phyloP scores from a whole-genome alignment of 2,888 invertebrate genomes.

The Fragum whitleyi region DNA sequence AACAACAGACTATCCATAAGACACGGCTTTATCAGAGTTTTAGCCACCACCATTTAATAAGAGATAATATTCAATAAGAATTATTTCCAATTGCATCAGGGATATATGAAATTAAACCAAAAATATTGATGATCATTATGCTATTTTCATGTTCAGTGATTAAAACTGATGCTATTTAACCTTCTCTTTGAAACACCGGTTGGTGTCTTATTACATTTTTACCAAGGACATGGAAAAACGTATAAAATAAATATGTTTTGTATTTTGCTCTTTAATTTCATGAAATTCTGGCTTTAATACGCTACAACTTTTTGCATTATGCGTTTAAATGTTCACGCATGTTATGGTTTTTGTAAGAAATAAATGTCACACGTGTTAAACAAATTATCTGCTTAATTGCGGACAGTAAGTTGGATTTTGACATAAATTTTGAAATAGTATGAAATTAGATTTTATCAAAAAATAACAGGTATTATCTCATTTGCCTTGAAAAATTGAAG shows the following conservation, averaged over 20 bases:
- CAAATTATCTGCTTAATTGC: background rate
- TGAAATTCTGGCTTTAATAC: constrained; percentile 10
- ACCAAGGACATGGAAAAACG: too few species aligned
- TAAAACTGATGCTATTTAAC: too few species aligned
- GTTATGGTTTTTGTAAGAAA: background rate
- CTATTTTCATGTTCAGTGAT: too few species aligned
- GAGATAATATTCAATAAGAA: too few species aligned
- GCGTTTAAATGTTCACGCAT: constrained; percentile 4
- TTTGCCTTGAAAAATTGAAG: background rate
- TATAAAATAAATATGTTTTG: background rate
- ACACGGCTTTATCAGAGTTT: too few species aligned
- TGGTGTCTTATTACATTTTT: too few species aligned
- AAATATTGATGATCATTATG: too few species aligned
- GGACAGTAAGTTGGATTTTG: background rate
- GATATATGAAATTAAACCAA: too few species aligned
- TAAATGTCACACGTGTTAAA: constrained; percentile 3
- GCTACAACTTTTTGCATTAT: background rate
- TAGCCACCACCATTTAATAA: too few species aligned
- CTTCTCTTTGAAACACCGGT: too few species aligned
- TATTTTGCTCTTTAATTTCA: background rate
- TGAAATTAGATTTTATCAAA: background rate
- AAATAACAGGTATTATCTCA: background rate
- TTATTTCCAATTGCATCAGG: too few species aligned
- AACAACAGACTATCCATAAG: too few species aligned
- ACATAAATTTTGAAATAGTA: constrained; percentile 3